A percentile compares a stretch with the other conserved stretches of the same genome.
These are phyloP conservation scores for Limnephilus marmoratus DNA, from an alignment of 2,888 invertebrate species.

Conservation along the genomic window DNA sequence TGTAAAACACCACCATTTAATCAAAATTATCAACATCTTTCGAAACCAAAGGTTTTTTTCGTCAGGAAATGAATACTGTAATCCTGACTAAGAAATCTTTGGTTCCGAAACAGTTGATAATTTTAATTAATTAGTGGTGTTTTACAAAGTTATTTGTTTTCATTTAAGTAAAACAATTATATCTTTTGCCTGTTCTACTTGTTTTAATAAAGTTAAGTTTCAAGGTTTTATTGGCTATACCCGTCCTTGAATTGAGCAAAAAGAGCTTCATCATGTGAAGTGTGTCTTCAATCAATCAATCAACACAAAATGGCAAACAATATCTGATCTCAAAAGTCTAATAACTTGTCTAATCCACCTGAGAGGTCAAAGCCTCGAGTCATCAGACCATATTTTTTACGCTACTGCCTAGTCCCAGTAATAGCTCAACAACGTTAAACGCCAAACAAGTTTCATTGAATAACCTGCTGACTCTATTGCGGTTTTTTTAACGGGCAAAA, in stretches of 20 bases:
- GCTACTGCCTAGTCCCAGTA: not conserved
- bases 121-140: too few relatives aligned
- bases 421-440: not conserved
- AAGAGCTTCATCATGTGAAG: not conserved
- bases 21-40: too few relatives aligned
- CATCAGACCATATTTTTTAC: not conserved
- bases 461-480: not conserved
- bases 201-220: not conserved
- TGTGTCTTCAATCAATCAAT: not conserved
- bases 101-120: too few relatives aligned
- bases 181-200: too few relatives aligned
- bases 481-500: not conserved
- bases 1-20: too few relatives aligned
- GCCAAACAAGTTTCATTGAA: conserved; percentile 7
- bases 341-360: not conserved
- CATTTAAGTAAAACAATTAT: too few relatives aligned
- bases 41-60: too few relatives aligned
- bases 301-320: not conserved
- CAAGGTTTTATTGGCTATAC: not conserved
- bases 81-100: too few relatives aligned
- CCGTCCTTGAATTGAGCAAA: not conserved
- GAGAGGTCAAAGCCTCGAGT: conserved; percentile 9
- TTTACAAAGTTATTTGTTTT: too few relatives aligned
- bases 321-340: not conserved
- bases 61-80: too few relatives aligned